Evolutionary conservation across 2,888 invertebrate species (phyloP).

Genomic region (Heteropelma amictum): DNA sequence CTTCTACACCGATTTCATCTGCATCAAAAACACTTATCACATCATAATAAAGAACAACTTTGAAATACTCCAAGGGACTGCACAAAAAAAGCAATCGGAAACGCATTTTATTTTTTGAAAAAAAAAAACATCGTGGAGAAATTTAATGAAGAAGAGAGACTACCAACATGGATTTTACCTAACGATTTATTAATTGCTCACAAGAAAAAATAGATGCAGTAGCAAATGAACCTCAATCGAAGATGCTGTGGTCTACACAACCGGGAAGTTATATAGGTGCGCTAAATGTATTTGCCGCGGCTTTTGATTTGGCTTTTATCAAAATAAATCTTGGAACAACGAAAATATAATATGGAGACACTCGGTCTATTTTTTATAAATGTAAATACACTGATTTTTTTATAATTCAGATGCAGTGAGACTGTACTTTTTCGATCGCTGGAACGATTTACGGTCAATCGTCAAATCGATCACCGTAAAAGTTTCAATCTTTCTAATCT

Average conservation of each 20-base stretch:
- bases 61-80: slow-evolving; percentile 5
- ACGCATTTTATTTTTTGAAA: slow-evolving; percentile 6
- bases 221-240: neutral
- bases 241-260: neutral
- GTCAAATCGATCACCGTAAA: too few relatives aligned
- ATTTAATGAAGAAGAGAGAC: neutral
- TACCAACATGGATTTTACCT: slow-evolving; percentile 30
- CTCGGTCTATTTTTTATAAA: too few relatives aligned
- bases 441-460: too few relatives aligned
- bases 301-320: too few relatives aligned
- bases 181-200: slow-evolving; percentile 42
- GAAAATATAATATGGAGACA: too few relatives aligned
- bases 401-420: too few relatives aligned
- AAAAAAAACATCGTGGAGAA: neutral
- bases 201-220: neutral
- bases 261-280: too few relatives aligned
- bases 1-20: neutral
- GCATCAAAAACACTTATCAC: slow-evolving; percentile 7
- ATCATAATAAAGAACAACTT: neutral
- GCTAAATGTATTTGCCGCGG: too few relatives aligned
- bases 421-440: too few relatives aligned
- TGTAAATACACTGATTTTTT: too few relatives aligned
- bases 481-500: too few relatives aligned
- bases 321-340: too few relatives aligned
- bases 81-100: slow-evolving; percentile 5